phyloP scores from a whole-genome alignment of 2,888 invertebrate species.

The Drosophila austrosaltans region DNA sequence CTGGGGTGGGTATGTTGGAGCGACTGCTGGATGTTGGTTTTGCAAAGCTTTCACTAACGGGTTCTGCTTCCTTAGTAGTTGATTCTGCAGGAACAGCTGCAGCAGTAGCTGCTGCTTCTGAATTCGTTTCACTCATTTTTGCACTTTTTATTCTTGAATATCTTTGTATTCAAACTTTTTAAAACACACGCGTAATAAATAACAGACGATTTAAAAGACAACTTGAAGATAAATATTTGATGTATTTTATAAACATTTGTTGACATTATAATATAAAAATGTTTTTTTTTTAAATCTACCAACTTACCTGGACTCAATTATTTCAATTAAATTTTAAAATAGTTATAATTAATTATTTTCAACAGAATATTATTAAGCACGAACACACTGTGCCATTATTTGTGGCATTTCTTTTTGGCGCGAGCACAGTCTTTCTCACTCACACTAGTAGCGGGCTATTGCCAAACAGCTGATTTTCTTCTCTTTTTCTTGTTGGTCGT shows the following conservation, averaged over 20 bases:
- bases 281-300: constrained; percentile 11
- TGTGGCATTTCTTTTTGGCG: constrained; percentile 60
- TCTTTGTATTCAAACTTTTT: constrained; percentile 32
- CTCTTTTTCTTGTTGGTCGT: constrained; percentile 43
- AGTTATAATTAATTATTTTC: background rate
- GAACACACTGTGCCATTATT: constrained; percentile 49
- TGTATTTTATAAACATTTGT: background rate
- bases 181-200: constrained; percentile 58
- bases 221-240: constrained; percentile 11
- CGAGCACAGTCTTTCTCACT: constrained; percentile 54
- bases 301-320: constrained; percentile 20
- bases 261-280: background rate
- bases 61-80: constrained; percentile 10
- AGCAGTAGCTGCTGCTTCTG: constrained; percentile 27
- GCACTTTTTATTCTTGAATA: constrained; percentile 48
- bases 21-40: constrained; percentile 37
- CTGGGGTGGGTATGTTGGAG: constrained; percentile 72
- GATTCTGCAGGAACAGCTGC: constrained; percentile 3
- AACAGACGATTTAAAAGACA: constrained; percentile 43
- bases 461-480: constrained; percentile 63
- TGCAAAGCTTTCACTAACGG: constrained; percentile 4
- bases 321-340: background rate
- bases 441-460: constrained; percentile 33
- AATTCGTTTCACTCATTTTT: constrained; percentile 67
- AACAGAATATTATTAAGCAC: constrained; percentile 22